Conservation (phyloP, 2,113 vertebrate species). For the Aptenodytes forsteri region DNA sequence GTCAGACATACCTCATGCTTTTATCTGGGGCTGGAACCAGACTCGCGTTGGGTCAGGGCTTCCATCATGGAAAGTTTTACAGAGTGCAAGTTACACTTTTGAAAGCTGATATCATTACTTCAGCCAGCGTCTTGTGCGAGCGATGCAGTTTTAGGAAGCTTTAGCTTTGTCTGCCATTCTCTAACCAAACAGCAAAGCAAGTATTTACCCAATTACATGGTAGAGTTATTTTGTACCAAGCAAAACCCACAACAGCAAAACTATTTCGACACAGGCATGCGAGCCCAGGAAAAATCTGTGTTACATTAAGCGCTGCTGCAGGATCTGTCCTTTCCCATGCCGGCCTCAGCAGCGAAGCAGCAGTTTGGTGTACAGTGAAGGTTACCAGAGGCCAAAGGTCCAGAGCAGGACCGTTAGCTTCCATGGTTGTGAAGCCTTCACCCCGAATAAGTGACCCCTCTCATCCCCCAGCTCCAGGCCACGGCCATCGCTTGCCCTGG, state of each 20-base stretch:
- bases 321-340: background rate
- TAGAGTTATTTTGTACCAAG: background rate
- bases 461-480: background rate
- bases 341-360: background rate
- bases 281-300: background rate
- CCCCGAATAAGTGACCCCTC: background rate
- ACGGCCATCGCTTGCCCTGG: too few relatives aligned
- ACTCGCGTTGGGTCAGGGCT: background rate
- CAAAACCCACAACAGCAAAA: background rate
- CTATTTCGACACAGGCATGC: background rate
- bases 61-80: background rate
- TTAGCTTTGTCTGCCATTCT: background rate
- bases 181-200: background rate
- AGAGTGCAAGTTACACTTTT: background rate
- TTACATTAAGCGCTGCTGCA: background rate
- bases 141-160: background rate
- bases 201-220: background rate
- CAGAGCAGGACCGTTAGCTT: background rate
- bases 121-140: rapidly evolving
- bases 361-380: background rate
- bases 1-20: background rate
- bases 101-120: background rate
- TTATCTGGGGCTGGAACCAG: background rate
- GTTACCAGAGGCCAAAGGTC: background rate
- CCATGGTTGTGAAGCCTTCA: background rate